These are phyloP conservation scores for Drosophila robusta DNA, from an alignment of 2,888 invertebrate species.

Conservation along the genomic window DNA sequence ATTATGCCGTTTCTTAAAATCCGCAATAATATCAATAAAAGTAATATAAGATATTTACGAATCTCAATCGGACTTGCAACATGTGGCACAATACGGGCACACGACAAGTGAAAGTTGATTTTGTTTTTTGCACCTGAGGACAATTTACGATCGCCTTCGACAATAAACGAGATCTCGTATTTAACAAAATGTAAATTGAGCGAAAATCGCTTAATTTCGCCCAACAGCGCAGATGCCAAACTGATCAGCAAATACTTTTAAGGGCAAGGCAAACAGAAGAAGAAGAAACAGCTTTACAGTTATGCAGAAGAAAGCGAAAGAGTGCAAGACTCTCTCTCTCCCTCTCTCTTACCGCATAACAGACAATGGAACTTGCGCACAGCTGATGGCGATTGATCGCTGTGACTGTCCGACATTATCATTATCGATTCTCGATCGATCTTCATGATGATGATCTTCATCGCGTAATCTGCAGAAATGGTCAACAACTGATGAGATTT, in stretches of 20 bases:
- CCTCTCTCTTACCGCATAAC: background rate
- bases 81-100: conserved; percentile 38
- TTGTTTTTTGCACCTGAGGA: conserved; percentile 52
- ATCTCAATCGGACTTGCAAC: conserved; percentile 13
- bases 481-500: conserved; percentile 81
- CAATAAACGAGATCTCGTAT: conserved; percentile 68
- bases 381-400: conserved; percentile 45
- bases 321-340: conserved; percentile 2
- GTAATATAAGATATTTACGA: background rate
- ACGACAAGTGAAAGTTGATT: conserved; percentile 67
- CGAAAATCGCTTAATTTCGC: conserved; percentile 75
- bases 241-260: conserved; percentile 45
- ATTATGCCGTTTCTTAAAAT: no score
- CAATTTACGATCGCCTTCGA: conserved; percentile 46
- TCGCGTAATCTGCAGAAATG: conserved; percentile 71
- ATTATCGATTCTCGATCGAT: conserved; percentile 30
- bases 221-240: conserved; percentile 6
- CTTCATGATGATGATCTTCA: conserved; percentile 29
- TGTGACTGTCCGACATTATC: conserved; percentile 38
- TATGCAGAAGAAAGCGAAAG: conserved; percentile 46
- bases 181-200: conserved; percentile 69
- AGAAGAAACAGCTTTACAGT: conserved; percentile 40
- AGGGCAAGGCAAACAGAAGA: conserved; percentile 19
- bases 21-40: background rate
- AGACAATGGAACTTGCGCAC: conserved; percentile 18